Conservation (phyloP, 2,797 vertebrate genomes). For the Aldrovandia affinis region DNA sequence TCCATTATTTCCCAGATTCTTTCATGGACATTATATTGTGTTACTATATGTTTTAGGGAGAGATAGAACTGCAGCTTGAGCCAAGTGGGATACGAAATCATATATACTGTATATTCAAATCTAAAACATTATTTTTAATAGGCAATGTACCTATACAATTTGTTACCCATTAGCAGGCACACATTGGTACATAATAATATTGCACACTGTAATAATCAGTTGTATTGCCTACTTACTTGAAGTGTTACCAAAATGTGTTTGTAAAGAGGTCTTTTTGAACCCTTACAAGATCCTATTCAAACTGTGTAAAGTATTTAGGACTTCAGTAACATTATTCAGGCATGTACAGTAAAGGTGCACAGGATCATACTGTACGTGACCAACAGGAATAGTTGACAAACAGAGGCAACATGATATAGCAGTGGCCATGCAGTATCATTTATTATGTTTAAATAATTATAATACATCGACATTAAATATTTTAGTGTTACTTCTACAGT, state of each 20-base stretch:
- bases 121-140: not conserved
- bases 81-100: not conserved
- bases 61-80: not conserved
- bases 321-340: not conserved
- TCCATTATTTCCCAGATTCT: not conserved
- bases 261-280: not conserved
- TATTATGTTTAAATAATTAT: not conserved
- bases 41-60: not conserved
- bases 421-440: not conserved
- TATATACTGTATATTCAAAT: not conserved
- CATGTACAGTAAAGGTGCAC: not conserved
- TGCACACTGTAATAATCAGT: not conserved
- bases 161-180: not conserved
- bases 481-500: not conserved
- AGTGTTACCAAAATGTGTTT: conserved; percentile 4
- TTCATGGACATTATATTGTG: not conserved
- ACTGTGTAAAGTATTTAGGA: not conserved
- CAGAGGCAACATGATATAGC: not conserved
- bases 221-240: not conserved
- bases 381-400: not conserved
- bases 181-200: not conserved
- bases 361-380: not conserved
- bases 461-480: not conserved
- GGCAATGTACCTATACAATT: not conserved
- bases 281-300: not conserved